phyloP scores from a whole-genome alignment of 2,888 invertebrate species.

The Philereme transversata region DNA sequence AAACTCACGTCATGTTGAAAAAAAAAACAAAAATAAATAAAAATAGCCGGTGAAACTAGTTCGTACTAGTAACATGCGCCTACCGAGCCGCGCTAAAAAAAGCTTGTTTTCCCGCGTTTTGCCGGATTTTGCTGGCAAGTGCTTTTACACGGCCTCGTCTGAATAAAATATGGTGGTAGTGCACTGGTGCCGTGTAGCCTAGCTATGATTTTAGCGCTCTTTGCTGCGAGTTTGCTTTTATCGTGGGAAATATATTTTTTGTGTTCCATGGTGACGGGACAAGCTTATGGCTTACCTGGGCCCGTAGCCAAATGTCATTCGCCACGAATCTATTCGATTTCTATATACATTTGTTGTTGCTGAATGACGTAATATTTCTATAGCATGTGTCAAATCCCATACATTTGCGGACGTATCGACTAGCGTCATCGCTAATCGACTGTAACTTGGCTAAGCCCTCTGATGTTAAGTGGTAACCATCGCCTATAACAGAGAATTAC shows the following conservation, averaged over 20 bases:
- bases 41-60: conserved; percentile 46
- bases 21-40: conserved; percentile 41
- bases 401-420: no score
- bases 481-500: no score
- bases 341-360: no score
- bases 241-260: conserved; percentile 6
- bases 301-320: no score
- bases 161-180: conserved; percentile 60
- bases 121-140: conserved; percentile 43
- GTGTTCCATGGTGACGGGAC: background rate
- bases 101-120: conserved; percentile 41
- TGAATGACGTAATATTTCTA: no score
- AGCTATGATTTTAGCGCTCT: conserved; percentile 42
- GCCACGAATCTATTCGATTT: no score
- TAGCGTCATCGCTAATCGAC: no score
- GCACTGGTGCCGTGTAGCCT: conserved; percentile 40
- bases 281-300: no score
- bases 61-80: conserved; percentile 47
- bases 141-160: conserved; percentile 50
- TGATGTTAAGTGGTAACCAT: no score
- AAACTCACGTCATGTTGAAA: conserved; percentile 43
- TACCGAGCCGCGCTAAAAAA: conserved; percentile 46
- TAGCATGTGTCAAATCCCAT: no score
- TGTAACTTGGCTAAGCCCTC: no score
- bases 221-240: conserved; percentile 20